These are phyloP conservation scores for Pharmacophagus antenor DNA, from an alignment of 2,888 invertebrate genomes.

Conservation along the genomic window DNA sequence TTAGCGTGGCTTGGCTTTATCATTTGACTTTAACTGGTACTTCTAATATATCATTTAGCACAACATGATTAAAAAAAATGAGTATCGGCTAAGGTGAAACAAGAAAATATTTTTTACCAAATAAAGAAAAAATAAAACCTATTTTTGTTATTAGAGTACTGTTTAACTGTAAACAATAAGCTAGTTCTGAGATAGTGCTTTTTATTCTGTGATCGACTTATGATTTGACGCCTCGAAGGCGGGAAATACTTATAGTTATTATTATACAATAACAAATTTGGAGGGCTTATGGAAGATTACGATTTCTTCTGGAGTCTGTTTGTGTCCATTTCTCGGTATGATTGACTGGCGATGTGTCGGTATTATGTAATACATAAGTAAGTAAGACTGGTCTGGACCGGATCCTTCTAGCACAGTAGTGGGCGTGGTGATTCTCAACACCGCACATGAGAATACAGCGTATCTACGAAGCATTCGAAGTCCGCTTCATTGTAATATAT, in stretches of 20 bases:
- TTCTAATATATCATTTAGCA: conserved; percentile 46
- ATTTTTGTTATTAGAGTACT: conserved; percentile 73
- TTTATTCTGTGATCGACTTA: conserved; percentile 68
- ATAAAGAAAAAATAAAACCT: conserved; percentile 47
- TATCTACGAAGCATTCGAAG: conserved; percentile 43
- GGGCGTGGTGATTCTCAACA: not conserved
- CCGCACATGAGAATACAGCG: conserved; percentile 33
- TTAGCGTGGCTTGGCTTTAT: conserved; percentile 42
- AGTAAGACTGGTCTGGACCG: not conserved
- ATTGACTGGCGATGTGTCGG: conserved; percentile 20
- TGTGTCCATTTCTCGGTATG: conserved; percentile 5
- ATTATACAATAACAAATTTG: conserved; percentile 7
- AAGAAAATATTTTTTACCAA: conserved; percentile 66
- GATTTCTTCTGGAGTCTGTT: conserved; percentile 7
- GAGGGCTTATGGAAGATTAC: not conserved
- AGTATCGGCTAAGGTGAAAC: conserved; percentile 58
- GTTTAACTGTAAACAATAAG: conserved; percentile 59
- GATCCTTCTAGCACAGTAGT: not conserved
- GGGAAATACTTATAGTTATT: conserved; percentile 34
- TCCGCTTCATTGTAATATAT: conserved; percentile 56
- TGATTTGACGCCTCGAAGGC: conserved; percentile 63
- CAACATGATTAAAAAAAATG: conserved; percentile 55
- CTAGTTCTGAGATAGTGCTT: conserved; percentile 60
- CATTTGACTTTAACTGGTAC: conserved; percentile 35
- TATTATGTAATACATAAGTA: no score